phyloP scores from a whole-genome alignment of 2,113 vertebrate genomes.

The Eleginops maclovinus region DNA sequence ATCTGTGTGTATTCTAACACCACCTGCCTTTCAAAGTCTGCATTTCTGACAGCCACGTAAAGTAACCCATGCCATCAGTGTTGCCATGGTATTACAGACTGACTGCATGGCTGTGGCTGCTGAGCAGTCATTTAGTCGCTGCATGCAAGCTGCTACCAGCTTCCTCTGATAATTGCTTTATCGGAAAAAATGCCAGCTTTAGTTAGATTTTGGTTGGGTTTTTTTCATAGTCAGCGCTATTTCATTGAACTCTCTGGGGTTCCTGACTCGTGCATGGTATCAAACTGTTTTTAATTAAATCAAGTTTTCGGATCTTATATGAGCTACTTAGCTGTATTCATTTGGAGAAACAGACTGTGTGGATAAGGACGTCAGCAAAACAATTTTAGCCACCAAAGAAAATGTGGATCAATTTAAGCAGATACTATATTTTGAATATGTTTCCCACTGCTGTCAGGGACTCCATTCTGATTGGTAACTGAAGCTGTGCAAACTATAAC shows the following conservation, averaged over 20 bases:
- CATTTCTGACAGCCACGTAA: conserved; percentile 70
- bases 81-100: conserved; percentile 75
- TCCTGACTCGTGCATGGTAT: conserved; percentile 22
- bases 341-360: too few relatives aligned
- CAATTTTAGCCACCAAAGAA: too few relatives aligned
- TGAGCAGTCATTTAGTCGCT: conserved; percentile 71
- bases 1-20: conserved; percentile 68
- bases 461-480: too few relatives aligned
- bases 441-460: too few relatives aligned
- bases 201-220: conserved; percentile 34
- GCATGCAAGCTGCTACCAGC: conserved; percentile 73
- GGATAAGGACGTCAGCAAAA: too few relatives aligned
- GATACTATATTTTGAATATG: too few relatives aligned
- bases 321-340: too few relatives aligned
- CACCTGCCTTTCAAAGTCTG: conserved; percentile 68
- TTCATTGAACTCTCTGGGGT: conserved; percentile 26
- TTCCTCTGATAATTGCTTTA: conserved; percentile 70
- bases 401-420: too few relatives aligned
- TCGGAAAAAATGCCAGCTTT: conserved; percentile 63
- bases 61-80: conserved; percentile 72
- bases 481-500: too few relatives aligned
- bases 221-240: conserved; percentile 5
- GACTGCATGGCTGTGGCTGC: conserved; percentile 65
- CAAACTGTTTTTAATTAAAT: conserved; percentile 45
- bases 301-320: neutral